Base-by-base conservation (phyloP, 2,113 vertebrate genomes). In the Parotia lawesii region DNA sequence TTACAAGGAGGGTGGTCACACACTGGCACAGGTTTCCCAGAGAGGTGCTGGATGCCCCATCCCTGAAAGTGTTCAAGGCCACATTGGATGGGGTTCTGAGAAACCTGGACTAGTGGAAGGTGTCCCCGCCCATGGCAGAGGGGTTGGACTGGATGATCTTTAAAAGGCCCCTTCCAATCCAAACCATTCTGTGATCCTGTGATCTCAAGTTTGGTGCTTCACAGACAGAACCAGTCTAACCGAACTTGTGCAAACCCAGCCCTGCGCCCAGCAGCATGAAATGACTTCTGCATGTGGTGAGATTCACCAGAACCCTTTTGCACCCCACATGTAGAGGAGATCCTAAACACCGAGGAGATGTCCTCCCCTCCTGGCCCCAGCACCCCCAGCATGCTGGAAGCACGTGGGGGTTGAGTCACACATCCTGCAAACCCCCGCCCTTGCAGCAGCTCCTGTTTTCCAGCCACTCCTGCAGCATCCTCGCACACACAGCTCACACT, bases 181-280 rank as follows among this genome's bases (percentile, higher is more conserved):
- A 75, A 47, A 48, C 14, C 13, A 2, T 60, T 38, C 69, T 53
- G 76, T 58, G 38, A 45, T 27, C 20, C 54, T 38, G 47, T 47
- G 47, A 31, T 27, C 47, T 80, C 58, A 2, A 27, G 4, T 53
- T 69, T 76, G 44, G 18, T 44, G 28, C 50, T 51, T 20, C 23
- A 10, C 4, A 4, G 20, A 19, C 48, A 50, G 58, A 88, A 50
- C 21, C 44, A 19, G 13, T 5, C 42, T 3, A 24, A 54, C 24
- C 6, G 58, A 60, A 13, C 10, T 35, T 33, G 11, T 40, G 35
- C 57, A 38, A 71, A 54, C 35, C 29, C 44, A 29, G 13, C 11
- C 51, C 15, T 5, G 1, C 2, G 1, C 28, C 16, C 11, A 8
- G 58, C 33, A 16, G 54, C 25, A 1, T 1, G 0, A 85, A 71